A percentile compares a stretch with the other conserved stretches of the same genome.
phyloP scores from a whole-genome alignment of 1,140 invertebrate genomes.

The Harlomillsia oculata region DNA sequence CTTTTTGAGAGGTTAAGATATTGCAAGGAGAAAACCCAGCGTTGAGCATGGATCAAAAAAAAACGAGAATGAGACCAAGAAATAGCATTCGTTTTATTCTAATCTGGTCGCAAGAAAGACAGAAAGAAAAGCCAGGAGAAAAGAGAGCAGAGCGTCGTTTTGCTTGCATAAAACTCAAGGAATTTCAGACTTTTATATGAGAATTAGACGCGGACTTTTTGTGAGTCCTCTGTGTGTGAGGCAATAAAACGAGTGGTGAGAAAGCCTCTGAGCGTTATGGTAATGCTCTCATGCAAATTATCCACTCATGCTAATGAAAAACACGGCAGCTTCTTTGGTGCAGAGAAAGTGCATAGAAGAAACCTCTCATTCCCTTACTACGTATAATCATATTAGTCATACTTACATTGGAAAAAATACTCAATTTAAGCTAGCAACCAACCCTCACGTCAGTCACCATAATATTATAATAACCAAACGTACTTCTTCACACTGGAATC shows the following conservation, averaged over 20 bases:
- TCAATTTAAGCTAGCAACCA: too few species aligned
- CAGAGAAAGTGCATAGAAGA: background rate
- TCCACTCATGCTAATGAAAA: slow-evolving; percentile 24
- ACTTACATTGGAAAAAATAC: too few species aligned
- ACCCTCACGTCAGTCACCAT: too few species aligned
- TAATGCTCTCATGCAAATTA: slow-evolving; percentile 25
- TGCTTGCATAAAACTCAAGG: background rate
- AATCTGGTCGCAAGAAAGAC: background rate
- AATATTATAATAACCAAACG: too few species aligned
- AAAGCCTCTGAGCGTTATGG: slow-evolving; percentile 13
- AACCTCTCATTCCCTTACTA: too few species aligned
- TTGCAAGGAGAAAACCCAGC: too few species aligned
- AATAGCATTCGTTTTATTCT: too few species aligned
- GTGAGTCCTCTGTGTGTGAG: slow-evolving; percentile 16
- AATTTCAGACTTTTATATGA: background rate
- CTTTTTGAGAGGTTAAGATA: too few species aligned
- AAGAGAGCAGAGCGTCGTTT: background rate
- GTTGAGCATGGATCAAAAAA: too few species aligned
- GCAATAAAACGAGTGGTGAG: slow-evolving; percentile 15
- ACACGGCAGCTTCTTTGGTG: background rate
- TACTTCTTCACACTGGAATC: too few species aligned
- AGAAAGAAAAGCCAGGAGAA: background rate
- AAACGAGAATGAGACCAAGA: too few species aligned
- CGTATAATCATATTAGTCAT: too few species aligned
- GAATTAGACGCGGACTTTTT: slow-evolving; percentile 13